Evolutionary conservation across 1,140 invertebrate genomes (phyloP).

Genomic region (Drosophila suzukii): DNA sequence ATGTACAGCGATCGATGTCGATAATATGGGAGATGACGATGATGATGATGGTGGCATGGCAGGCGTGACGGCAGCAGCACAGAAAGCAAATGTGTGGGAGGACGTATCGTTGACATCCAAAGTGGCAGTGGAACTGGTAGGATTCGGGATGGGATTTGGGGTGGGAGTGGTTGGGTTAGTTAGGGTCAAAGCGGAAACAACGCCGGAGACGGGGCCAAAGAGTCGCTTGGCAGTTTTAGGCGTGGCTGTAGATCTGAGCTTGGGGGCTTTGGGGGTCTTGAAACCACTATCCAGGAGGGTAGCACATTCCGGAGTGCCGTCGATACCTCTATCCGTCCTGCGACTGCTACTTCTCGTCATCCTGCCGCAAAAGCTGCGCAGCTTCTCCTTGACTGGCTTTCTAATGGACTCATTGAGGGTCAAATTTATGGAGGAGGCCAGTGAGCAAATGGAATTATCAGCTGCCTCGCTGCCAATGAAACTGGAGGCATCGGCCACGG

Average conservation of each 20-base stretch:
- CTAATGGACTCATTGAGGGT: conserved; percentile 77
- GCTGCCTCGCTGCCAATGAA: conserved; percentile 61
- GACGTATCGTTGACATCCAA: conserved; percentile 25
- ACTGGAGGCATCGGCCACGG: conserved; percentile 58
- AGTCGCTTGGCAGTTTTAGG: conserved; percentile 65
- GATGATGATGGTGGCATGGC: conserved; percentile 24
- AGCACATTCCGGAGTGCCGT: conserved; percentile 49
- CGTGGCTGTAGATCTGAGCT: conserved; percentile 44
- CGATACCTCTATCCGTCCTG: conserved; percentile 32
- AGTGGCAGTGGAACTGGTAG: conserved; percentile 12
- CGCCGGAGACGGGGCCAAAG: conserved; percentile 46
- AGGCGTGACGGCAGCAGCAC: conserved; percentile 29
- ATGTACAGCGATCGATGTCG: conserved; percentile 36
- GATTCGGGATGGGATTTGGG: background rate
- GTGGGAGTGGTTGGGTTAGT: conserved; percentile 31
- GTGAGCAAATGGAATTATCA: conserved; percentile 75
- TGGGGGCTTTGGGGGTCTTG: conserved; percentile 77
- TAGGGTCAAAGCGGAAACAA: conserved; percentile 26
- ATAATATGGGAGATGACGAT: conserved; percentile 24
- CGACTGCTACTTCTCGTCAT: conserved; percentile 76
- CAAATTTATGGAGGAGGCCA: conserved; percentile 70
- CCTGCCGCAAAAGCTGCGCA: conserved; percentile 68
- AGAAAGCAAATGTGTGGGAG: conserved; percentile 38
- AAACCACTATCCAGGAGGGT: conserved; percentile 59
- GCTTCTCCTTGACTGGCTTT: conserved; percentile 77